Evolutionary conservation across 2,888 invertebrate genomes (phyloP), one percentile per base, ranked within the genome.

Genomic region (Taenaris catops): DNA sequence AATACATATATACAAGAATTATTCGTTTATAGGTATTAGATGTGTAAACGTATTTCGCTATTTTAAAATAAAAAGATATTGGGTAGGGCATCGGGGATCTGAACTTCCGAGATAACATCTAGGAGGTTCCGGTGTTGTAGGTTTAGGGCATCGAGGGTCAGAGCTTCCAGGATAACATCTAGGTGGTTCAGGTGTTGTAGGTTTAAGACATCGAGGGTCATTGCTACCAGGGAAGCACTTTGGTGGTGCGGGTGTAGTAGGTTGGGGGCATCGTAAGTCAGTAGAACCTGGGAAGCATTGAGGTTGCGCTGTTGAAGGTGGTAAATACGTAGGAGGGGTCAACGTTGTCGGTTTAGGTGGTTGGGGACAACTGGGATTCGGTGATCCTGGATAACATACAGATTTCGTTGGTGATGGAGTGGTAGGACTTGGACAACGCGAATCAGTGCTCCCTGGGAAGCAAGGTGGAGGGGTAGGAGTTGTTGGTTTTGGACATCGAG

Each of bases 171-270:
- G n/a, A n/a, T n/a, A n/a, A n/a, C n/a, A n/a, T n/a, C n/a, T n/a
- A n/a, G n/a, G n/a, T n/a, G n/a, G n/a, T n/a, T n/a, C n/a, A n/a
- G n/a, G n/a, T n/a, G n/a, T n/a, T n/a, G n/a, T n/a, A n/a, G n/a
- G n/a, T n/a, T n/a, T n/a, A n/a, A n/a, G n/a, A n/a, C n/a, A n/a
- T n/a, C 55, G 37, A 0, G 63, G 54, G 34, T 67, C 63, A 0
- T 41, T 49, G 1, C 53, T 55, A 0, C 67, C 69, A 3, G 68
- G 72, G 16, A 53, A 66, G 21, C 76, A 80, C 6, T 34, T 51
- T 5, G 61, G 59, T 1, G 51, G 38, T 4, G 46, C 45, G 4
- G 48, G 47, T 3, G 57, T 58, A 3, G 55, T 50, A 3, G 58
- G 46, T 20, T 48, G 48, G 1, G 58, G 35, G 24, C 54, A 54